Conservation (phyloP, 1,140 invertebrate genomes). For the Calephelis nemesis region DNA sequence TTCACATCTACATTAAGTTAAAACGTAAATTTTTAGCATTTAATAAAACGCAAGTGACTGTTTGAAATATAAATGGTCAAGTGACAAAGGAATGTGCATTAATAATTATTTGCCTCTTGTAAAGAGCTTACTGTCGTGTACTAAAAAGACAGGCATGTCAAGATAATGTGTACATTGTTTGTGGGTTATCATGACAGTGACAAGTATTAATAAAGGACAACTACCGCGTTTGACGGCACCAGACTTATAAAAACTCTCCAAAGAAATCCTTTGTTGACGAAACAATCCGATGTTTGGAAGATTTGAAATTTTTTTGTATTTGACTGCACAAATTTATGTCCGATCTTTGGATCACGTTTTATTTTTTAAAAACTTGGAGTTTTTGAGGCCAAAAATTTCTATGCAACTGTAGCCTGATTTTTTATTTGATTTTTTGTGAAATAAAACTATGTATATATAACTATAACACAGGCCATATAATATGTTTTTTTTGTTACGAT, state of each 20-base stretch:
- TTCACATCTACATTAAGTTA: too few species aligned
- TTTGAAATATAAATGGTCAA: not conserved
- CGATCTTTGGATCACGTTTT: too few species aligned
- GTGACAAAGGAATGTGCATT: not conserved
- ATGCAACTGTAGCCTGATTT: too few species aligned
- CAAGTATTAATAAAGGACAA: conserved; percentile 59
- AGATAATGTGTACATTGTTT: conserved; percentile 19
- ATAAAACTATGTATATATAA: too few species aligned
- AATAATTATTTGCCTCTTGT: conserved; percentile 11
- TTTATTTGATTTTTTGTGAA: too few species aligned
- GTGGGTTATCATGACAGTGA: conserved; percentile 63
- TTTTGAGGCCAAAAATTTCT: too few species aligned
- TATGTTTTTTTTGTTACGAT: too few species aligned
- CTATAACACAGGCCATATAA: too few species aligned
- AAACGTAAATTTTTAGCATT: too few species aligned
- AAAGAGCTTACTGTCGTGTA: conserved; percentile 23
- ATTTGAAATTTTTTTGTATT: not conserved
- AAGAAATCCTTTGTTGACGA: not conserved
- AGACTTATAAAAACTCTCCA: not conserved
- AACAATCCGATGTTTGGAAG: not conserved
- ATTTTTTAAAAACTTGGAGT: too few species aligned
- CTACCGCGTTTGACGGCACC: conserved; percentile 44
- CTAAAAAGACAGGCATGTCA: conserved; percentile 18
- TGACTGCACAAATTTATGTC: too few species aligned
- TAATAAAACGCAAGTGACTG: too few species aligned